phyloP scores from a whole-genome alignment of 1,140 invertebrate species.

The Drosophila murphyi region DNA sequence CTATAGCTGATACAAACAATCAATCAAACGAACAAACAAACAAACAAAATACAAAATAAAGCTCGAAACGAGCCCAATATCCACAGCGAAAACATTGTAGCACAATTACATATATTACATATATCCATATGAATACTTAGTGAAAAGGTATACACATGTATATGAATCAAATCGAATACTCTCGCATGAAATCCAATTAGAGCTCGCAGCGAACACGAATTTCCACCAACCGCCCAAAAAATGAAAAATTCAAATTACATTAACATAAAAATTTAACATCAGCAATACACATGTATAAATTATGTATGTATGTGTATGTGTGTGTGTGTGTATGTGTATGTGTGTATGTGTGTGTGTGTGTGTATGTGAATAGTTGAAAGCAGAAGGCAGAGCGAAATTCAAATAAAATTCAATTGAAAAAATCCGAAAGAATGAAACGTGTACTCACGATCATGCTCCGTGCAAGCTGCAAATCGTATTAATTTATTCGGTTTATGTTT shows the following conservation, averaged over 20 bases:
- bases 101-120: slow-evolving; percentile 26
- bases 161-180: slow-evolving; percentile 38
- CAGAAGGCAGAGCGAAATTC: slow-evolving; percentile 33
- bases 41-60: slow-evolving; percentile 31
- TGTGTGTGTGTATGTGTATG: slow-evolving; percentile 11
- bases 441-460: slow-evolving; percentile 93
- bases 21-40: slow-evolving; percentile 50
- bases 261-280: slow-evolving; percentile 79
- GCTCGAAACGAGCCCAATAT: slow-evolving; percentile 25
- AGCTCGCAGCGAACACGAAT: slow-evolving; percentile 16
- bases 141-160: slow-evolving; percentile 15
- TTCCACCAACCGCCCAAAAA: slow-evolving; percentile 4
- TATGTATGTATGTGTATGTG: slow-evolving; percentile 1
- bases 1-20: slow-evolving; percentile 20
- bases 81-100: slow-evolving; percentile 20
- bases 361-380: slow-evolving; percentile 52
- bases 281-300: slow-evolving; percentile 48
- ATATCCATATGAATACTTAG: slow-evolving; percentile 19
- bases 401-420: slow-evolving; percentile 65
- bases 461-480: slow-evolving; percentile 88
- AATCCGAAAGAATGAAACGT: slow-evolving; percentile 78
- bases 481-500: slow-evolving; percentile 38
- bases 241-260: slow-evolving; percentile 60
- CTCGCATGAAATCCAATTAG: slow-evolving; percentile 33
- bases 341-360: slow-evolving; percentile 13